phyloP scores from a whole-genome alignment of 2,888 invertebrate species.

The Nymphalis c-album region DNA sequence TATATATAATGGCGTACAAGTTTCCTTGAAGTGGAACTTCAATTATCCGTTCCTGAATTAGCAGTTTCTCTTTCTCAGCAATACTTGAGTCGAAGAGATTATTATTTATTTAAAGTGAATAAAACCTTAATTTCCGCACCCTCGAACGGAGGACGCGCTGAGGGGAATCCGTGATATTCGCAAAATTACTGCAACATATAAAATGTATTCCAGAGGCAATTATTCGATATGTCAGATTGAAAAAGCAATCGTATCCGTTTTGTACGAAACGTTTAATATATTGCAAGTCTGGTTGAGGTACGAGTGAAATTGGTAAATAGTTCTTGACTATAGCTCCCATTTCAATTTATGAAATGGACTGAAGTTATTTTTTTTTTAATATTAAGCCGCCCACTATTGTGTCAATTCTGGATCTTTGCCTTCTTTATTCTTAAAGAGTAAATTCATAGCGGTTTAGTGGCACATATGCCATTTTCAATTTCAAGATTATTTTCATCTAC shows the following conservation, averaged over 20 bases:
- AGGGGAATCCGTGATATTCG: slow-evolving; percentile 3
- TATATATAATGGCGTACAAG: too few relatives aligned
- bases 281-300: not conserved
- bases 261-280: not conserved
- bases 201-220: slow-evolving; percentile 19
- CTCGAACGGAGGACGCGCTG: not conserved
- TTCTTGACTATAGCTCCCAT: too few relatives aligned
- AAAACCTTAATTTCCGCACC: not conserved
- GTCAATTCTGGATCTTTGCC: too few relatives aligned
- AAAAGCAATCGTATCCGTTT: slow-evolving; percentile 12
- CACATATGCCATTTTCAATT: too few relatives aligned
- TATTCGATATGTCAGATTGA: slow-evolving; percentile 21
- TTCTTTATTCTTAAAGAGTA: too few relatives aligned
- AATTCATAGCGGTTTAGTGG: too few relatives aligned
- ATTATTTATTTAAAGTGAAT: not conserved
- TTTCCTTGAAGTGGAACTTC: too few relatives aligned
- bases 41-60: not conserved
- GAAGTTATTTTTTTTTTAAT: too few relatives aligned
- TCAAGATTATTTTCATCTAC: too few relatives aligned
- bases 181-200: slow-evolving; percentile 15
- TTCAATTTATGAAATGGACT: too few relatives aligned
- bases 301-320: not conserved
- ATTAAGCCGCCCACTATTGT: too few relatives aligned
- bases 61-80: not conserved
- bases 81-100: not conserved